phyloP scores from a whole-genome alignment of 35 echinoderm and acorn worm genomes.

The Heliocidaris erythrogramma region DNA sequence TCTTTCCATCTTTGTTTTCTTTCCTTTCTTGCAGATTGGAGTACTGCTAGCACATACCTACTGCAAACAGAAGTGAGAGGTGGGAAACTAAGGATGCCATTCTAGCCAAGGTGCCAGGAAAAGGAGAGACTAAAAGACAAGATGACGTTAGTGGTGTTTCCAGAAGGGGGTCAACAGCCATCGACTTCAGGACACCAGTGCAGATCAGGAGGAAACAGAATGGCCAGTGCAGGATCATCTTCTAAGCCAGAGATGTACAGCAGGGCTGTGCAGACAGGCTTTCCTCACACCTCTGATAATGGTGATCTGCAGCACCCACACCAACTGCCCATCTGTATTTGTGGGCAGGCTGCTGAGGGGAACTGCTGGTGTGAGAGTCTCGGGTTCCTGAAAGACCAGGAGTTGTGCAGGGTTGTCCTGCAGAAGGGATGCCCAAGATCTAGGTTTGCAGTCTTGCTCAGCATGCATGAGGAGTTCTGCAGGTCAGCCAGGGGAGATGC shows the following conservation, averaged over 20 bases:
- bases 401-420: constrained; percentile 23
- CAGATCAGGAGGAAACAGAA: constrained; percentile 28
- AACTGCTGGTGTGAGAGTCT: constrained; percentile 47
- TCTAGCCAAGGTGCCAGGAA: background rate
- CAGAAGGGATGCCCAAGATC: constrained; percentile 23
- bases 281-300: constrained; percentile 28
- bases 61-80: background rate
- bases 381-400: constrained; percentile 28
- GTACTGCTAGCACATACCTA: background rate
- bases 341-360: constrained; percentile 19
- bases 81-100: background rate
- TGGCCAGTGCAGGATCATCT: background rate
- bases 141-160: constrained; percentile 35
- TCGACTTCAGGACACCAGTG: constrained; percentile 34
- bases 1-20: background rate
- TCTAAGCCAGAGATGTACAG: constrained; percentile 24
- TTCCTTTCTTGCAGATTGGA: background rate
- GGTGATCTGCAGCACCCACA: background rate
- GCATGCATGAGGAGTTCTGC: constrained; percentile 49
- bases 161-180: constrained; percentile 19
- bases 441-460: background rate
- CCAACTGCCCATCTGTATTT: constrained; percentile 36
- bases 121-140: background rate
- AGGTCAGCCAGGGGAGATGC: constrained; percentile 19
- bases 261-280: constrained; percentile 36